Conservation (phyloP, 1,140 invertebrate species). For the Panagrolaimus sp. region DNA sequence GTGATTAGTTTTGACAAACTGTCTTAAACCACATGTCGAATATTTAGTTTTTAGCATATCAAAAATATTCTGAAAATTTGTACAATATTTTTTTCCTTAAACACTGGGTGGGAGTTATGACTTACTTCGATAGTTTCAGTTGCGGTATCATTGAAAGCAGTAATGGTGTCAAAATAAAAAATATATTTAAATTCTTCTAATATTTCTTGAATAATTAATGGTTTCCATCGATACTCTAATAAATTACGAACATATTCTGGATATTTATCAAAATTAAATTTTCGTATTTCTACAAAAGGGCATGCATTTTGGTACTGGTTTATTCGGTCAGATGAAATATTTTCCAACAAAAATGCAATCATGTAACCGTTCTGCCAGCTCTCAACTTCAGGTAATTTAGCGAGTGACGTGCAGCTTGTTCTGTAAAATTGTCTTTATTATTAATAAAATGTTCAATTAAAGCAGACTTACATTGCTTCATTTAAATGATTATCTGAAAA, state of each 20-base stretch:
- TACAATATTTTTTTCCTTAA: not conserved
- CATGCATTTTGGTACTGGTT: not conserved
- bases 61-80: not conserved
- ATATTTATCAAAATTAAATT: conserved; percentile 4
- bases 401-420: not conserved
- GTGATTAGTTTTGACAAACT: not conserved
- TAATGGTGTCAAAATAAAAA: not conserved
- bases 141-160: not conserved
- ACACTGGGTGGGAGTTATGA: not conserved
- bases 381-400: not conserved
- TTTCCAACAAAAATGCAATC: not conserved
- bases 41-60: not conserved
- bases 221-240: not conserved
- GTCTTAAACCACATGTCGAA: not conserved
- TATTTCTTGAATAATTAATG: not conserved
- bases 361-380: not conserved
- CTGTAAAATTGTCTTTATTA: not conserved
- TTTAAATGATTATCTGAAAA: not conserved
- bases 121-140: not conserved
- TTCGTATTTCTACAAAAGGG: not conserved
- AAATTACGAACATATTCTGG: not conserved
- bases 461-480: conserved; percentile 7
- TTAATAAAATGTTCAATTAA: not conserved
- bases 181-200: not conserved
- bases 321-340: not conserved